These are phyloP conservation scores for Luffia ferchaultella DNA, from an alignment of 2,888 invertebrate genomes.

Conservation along the genomic window DNA sequence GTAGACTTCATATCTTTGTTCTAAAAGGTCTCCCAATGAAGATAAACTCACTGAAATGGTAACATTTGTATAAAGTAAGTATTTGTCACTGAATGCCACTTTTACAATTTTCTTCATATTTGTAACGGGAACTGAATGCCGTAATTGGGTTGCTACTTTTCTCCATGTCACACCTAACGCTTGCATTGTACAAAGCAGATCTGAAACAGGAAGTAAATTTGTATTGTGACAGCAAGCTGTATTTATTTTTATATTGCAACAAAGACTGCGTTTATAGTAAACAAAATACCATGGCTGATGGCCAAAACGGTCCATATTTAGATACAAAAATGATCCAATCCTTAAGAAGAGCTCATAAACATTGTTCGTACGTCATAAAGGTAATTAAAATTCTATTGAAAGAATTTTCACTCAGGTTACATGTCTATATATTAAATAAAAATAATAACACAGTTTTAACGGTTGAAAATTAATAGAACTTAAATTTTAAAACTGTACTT, in stretches of 20 bases:
- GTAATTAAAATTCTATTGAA: no score
- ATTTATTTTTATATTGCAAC: background rate
- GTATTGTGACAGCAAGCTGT: background rate
- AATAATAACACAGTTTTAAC: no score
- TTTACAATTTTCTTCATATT: slow-evolving; percentile 29
- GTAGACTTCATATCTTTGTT: slow-evolving; percentile 83
- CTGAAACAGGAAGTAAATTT: background rate
- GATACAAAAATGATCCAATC: no score
- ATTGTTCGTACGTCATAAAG: no score
- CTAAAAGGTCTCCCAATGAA: slow-evolving; percentile 79
- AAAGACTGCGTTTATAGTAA: background rate
- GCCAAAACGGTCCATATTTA: background rate
- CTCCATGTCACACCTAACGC: slow-evolving; percentile 37
- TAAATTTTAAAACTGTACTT: no score
- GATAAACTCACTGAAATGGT: slow-evolving; percentile 81
- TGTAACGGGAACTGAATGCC: slow-evolving; percentile 22
- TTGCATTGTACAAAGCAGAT: slow-evolving; percentile 26
- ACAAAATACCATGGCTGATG: background rate
- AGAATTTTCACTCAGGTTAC: no score
- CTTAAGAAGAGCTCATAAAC: no score
- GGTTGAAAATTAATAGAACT: no score
- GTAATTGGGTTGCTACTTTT: slow-evolving; percentile 31
- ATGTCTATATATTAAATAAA: no score
- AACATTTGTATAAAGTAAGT: slow-evolving; percentile 83
- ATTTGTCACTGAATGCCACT: slow-evolving; percentile 72